Conservation (phyloP, 35 echinoderm and acorn worm genomes). For the Apostichopus parvimensis region DNA sequence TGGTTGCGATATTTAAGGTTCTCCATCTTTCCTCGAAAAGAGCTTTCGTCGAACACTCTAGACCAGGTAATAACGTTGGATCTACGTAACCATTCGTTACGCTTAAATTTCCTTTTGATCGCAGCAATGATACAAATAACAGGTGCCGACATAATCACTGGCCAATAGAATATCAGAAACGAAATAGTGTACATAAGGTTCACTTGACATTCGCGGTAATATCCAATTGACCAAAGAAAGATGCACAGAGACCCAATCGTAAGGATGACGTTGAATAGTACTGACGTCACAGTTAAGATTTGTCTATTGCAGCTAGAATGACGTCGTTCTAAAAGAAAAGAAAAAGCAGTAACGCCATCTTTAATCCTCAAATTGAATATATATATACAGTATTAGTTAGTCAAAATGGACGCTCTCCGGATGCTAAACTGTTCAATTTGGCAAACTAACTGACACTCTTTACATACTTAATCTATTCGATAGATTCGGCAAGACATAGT, state of each 20-base stretch:
- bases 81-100: neutral
- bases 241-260: neutral
- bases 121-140: neutral
- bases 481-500: no score
- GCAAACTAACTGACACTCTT: no score
- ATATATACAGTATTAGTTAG: no score
- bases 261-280: neutral
- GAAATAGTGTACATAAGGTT: neutral
- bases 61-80: neutral
- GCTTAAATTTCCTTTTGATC: neutral
- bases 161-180: conserved; percentile 3
- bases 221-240: neutral
- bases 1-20: neutral
- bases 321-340: no score
- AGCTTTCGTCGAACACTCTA: neutral
- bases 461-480: no score
- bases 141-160: neutral
- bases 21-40: neutral
- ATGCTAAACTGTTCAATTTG: no score
- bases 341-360: no score
- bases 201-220: neutral
- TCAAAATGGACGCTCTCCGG: no score
- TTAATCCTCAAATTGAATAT: no score
- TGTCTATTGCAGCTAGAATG: no score
- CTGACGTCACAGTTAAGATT: no score